Percentiles rank a stretch among this genome's conserved stretches.
Conservation (phyloP, 2,888 invertebrate genomes). For the Apodemia duryi region DNA sequence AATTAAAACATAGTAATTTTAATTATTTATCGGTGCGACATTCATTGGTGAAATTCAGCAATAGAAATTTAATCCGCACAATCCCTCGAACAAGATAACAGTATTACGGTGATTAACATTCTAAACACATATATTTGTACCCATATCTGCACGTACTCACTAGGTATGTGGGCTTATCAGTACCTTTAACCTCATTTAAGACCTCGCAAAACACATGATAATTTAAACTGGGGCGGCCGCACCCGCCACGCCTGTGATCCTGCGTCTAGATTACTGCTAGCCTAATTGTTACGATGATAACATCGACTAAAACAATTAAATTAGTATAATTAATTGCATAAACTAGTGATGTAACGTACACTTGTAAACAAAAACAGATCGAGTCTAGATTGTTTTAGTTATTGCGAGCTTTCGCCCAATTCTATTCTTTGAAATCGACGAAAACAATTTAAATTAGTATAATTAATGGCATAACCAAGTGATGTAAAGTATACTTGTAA, state of each 20-base stretch:
- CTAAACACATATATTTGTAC: neutral
- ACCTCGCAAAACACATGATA: constrained; percentile 25
- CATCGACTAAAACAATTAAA: neutral
- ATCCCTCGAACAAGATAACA: neutral
- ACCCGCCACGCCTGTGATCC: constrained; percentile 32
- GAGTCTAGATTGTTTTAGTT: no score
- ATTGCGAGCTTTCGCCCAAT: no score
- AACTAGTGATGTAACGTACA: neutral
- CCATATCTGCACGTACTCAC: neutral
- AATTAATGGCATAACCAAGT: neutral
- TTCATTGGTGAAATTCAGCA: neutral
- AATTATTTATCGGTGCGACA: no score
- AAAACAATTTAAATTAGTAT: neutral
- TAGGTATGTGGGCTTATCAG: constrained; percentile 3
- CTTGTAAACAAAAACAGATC: no score
- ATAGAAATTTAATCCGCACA: neutral
- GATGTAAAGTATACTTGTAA: no score
- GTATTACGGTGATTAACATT: neutral
- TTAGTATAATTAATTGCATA: constrained; percentile 1
- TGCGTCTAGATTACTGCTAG: constrained; percentile 27
- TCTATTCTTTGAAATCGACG: no score
- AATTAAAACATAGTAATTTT: no score
- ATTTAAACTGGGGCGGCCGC: constrained; percentile 35
- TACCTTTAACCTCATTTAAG: constrained; percentile 11
- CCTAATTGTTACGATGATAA: constrained; percentile 1